These are phyloP conservation scores for Hucho hucho DNA, from an alignment of 2,113 vertebrate genomes.

Conservation along the genomic window DNA sequence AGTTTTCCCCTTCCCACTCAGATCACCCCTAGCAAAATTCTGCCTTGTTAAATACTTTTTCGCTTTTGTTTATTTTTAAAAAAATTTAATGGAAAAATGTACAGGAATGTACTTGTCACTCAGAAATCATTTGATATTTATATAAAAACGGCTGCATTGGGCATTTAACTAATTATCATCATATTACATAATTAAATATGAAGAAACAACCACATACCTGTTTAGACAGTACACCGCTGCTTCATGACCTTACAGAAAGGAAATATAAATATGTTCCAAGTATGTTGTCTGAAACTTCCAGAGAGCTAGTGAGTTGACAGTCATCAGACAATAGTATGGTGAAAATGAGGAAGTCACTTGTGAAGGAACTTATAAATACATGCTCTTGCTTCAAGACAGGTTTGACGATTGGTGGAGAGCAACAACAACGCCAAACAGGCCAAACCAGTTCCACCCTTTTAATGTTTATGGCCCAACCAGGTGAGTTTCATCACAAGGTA, in stretches of 20 bases:
- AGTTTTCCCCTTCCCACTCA: too few species aligned
- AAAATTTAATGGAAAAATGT: too few species aligned
- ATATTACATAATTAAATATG: background rate
- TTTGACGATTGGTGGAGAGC: slow-evolving; percentile 31
- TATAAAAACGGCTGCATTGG: background rate
- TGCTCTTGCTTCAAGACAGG: slow-evolving; percentile 1
- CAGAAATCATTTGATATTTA: too few species aligned
- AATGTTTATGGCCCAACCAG: slow-evolving; percentile 19
- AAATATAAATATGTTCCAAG: background rate
- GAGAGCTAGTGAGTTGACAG: background rate
- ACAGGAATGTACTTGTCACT: background rate
- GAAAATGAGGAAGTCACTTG: slow-evolving; percentile 17
- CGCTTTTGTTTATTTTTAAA: too few species aligned
- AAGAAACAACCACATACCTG: background rate
- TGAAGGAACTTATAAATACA: background rate
- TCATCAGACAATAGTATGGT: slow-evolving; percentile 16
- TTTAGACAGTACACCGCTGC: background rate
- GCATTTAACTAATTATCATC: background rate
- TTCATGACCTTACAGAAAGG: background rate
- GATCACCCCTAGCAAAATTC: too few species aligned
- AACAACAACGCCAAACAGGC: slow-evolving; percentile 46
- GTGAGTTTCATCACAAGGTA: slow-evolving; percentile 39
- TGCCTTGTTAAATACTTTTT: too few species aligned
- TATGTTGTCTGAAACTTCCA: background rate
- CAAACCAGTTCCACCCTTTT: slow-evolving; percentile 46